Evolutionary conservation across 2,888 invertebrate species (phyloP), one percentile per base, ranked within the genome.

Genomic region (Ichneumoninae sp.): DNA sequence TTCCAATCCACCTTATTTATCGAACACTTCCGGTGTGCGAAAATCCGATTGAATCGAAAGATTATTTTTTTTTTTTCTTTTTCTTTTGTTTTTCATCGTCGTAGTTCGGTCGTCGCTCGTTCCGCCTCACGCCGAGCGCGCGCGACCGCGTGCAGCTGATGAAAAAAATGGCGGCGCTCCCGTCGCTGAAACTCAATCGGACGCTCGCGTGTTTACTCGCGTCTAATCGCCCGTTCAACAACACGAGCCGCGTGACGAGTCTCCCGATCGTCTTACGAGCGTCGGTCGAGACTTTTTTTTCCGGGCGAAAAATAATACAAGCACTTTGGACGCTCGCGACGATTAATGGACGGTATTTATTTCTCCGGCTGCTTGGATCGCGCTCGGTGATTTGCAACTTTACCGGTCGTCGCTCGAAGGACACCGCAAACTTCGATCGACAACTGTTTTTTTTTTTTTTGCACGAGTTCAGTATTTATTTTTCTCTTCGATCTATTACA

Each of bases 311-410:
- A n/a, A 52, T 5, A 30, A 30, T 1, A 26, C 10, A 30, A 19
- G 26, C 13, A 30, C 10, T 60, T 13, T 16, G 30, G 60, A 30
- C 10, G 26, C 40, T 40, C 40, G 26, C 26, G 30, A 4, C 22
- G 60, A 54, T 54, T 54, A 22, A 8, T 8, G 19, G 26, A 60
- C 30, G 60, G 60, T 60, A 16, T 60, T 26, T 60, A 60, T 60
- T 60, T 60, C 13, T 13, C 26, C 60, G 60, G 10, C 26, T 26
- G 10, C 22, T 54, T 13, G 26, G 60, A 60, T 10, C 13, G 30
- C 60, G 60, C 30, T 54, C 19, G 30, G 30, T 60, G 60, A 60
- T 60, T 60, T 26, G 30, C 26, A 60, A 22, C 30, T 30, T 60
- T 30, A 13, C 30, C 13, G 10, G 26, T 26, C 60, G n/a, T 16